These are phyloP conservation scores for Myotis planiceps DNA, from an alignment of 2,797 vertebrate species.

Conservation along the genomic window DNA sequence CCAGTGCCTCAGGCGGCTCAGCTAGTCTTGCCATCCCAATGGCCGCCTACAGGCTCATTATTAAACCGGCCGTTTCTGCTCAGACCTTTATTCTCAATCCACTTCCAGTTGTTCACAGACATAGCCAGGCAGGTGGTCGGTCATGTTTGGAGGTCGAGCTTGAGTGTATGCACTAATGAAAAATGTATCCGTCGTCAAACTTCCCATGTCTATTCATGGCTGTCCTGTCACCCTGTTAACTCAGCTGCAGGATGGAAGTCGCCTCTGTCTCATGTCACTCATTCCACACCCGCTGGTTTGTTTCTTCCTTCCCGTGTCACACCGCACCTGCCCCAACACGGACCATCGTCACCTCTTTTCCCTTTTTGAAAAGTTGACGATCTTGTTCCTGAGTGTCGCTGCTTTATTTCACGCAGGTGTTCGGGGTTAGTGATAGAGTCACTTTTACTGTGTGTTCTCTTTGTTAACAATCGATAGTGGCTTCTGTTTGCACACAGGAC, in stretches of 20 bases:
- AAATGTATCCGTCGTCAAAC: neutral
- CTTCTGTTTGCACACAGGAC: neutral
- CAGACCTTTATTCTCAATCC: neutral
- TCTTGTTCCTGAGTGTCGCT: neutral
- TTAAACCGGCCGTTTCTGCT: neutral
- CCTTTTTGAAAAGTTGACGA: neutral
- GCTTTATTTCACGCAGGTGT: neutral
- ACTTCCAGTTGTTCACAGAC: neutral
- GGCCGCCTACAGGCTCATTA: neutral
- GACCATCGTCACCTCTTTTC: neutral
- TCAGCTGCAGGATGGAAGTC: neutral
- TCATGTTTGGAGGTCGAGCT: neutral
- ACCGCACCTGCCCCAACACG: neutral
- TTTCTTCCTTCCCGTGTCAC: neutral
- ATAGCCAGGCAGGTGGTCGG: no score
- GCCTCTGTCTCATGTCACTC: fast-evolving
- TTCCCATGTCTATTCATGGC: neutral
- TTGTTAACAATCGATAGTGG: neutral
- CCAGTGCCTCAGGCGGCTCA: neutral
- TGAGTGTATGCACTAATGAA: neutral
- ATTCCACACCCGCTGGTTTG: neutral
- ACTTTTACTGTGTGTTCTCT: neutral
- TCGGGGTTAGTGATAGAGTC: neutral
- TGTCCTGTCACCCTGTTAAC: neutral
- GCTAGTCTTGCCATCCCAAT: neutral